A percentile compares a stretch with the other conserved stretches of the same genome.
Evolutionary conservation across 2,797 vertebrate genomes (phyloP).

Genomic region (Okamejei kenojei): DNA sequence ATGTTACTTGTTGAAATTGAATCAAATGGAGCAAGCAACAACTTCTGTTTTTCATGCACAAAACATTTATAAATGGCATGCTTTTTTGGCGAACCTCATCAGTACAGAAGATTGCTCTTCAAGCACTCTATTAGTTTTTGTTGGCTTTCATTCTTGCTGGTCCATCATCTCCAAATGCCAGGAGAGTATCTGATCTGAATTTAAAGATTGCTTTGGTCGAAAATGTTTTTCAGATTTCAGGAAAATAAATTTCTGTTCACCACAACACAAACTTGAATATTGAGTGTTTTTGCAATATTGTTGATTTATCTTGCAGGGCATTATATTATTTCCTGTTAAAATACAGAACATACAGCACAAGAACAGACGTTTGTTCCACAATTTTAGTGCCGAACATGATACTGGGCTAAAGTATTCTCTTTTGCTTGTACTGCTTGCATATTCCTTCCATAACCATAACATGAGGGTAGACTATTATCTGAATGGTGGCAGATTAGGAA

Average conservation of each 20-base stretch:
- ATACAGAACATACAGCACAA: no score
- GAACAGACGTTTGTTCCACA: no score
- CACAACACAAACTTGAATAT: neutral
- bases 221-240: neutral
- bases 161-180: constrained; percentile 2
- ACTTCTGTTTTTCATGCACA: constrained; percentile 33
- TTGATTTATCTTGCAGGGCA: neutral
- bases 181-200: constrained; percentile 16
- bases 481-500: no score
- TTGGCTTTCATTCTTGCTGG: constrained; percentile 28
- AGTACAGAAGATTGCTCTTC: constrained; percentile 1
- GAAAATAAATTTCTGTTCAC: constrained; percentile 9
- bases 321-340: neutral
- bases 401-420: no score
- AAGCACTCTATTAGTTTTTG: constrained; percentile 2
- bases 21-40: neutral
- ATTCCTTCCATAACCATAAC: no score
- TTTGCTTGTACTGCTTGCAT: no score
- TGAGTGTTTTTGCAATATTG: neutral
- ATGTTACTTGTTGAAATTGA: neutral
- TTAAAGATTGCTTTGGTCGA: neutral
- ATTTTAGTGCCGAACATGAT: no score
- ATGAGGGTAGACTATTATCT: no score
- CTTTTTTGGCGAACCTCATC: constrained; percentile 5
- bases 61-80: neutral